phyloP scores from a whole-genome alignment of 1,140 invertebrate species.

The Goniozus legneri region DNA sequence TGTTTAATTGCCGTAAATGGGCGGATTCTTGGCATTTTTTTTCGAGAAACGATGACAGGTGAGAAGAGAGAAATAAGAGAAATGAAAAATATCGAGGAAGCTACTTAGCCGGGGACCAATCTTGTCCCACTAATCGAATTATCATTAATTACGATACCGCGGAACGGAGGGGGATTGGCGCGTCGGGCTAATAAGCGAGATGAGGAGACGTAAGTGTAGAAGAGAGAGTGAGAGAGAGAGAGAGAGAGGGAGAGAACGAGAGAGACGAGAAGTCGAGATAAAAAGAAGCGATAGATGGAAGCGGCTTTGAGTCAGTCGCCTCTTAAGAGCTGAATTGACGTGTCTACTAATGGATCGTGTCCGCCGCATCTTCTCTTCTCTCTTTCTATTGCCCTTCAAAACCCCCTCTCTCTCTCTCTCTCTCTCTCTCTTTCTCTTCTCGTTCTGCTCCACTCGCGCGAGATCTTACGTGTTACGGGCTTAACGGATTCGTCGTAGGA shows the following conservation, averaged over 20 bases:
- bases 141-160: slow-evolving; percentile 44
- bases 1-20: too few species aligned
- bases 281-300: slow-evolving; percentile 32
- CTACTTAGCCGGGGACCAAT: slow-evolving; percentile 26
- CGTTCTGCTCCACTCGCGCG: too few species aligned
- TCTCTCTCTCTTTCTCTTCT: slow-evolving; percentile 9
- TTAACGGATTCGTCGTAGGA: too few species aligned
- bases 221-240: slow-evolving; percentile 9
- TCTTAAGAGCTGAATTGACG: slow-evolving; percentile 53
- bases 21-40: too few species aligned
- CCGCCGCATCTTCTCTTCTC: slow-evolving; percentile 28
- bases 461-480: too few species aligned
- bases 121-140: slow-evolving; percentile 48
- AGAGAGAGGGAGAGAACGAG: slow-evolving; percentile 13
- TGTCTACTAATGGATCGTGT: slow-evolving; percentile 55
- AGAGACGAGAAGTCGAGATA: slow-evolving; percentile 15
- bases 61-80: too few species aligned
- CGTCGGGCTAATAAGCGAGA: neutral
- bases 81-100: too few species aligned
- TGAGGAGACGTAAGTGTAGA: neutral
- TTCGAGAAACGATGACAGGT: too few species aligned
- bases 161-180: slow-evolving; percentile 14
- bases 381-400: slow-evolving; percentile 18
- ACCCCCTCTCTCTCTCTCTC: slow-evolving; percentile 16
- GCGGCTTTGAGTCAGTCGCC: slow-evolving; percentile 45